Conservation (phyloP, 2,797 vertebrate genomes). For the Crax fasciolata region DNA sequence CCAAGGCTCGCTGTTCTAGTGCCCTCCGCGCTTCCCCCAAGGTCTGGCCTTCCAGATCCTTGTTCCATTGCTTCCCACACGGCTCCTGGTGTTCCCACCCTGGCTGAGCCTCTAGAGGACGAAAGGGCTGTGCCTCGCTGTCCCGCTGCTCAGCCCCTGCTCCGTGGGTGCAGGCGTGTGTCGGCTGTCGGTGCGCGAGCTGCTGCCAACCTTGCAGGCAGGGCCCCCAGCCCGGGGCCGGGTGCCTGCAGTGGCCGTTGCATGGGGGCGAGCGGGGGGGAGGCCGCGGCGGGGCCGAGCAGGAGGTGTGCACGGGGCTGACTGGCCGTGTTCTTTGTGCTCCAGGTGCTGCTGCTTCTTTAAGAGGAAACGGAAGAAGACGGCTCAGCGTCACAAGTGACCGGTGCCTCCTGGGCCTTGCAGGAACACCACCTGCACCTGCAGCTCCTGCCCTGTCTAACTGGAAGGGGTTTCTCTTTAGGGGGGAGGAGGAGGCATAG, state of each 20-base stretch:
- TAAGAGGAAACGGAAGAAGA: slow-evolving; percentile 99
- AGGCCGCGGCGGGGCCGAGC: not conserved
- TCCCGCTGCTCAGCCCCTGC: not conserved
- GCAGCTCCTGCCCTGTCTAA: slow-evolving; percentile 83
- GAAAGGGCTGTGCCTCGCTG: not conserved
- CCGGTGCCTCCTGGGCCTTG: slow-evolving; percentile 83
- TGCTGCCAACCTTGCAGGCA: not conserved
- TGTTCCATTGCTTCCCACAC: not conserved
- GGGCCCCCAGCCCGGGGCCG: rapidly evolving
- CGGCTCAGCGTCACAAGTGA: slow-evolving; percentile 97
- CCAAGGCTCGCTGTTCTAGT: not conserved
- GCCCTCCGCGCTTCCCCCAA: not conserved
- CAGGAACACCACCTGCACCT: slow-evolving; percentile 75
- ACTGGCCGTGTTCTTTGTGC: slow-evolving; percentile 77
- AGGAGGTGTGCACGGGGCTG: not conserved
- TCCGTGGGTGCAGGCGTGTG: not conserved
- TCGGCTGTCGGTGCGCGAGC: not conserved
- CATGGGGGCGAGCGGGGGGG: slow-evolving; percentile 10
- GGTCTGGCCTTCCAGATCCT: not conserved
- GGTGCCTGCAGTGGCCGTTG: not conserved
- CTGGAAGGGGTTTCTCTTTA: slow-evolving; percentile 82
- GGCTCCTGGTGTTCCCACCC: not conserved
- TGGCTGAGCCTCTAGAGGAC: not conserved
- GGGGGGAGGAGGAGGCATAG: slow-evolving; percentile 56
- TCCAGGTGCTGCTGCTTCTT: slow-evolving; percentile 99